phyloP scores from a whole-genome alignment of 2,797 vertebrate genomes.

The Cyprinodon diabolis region DNA sequence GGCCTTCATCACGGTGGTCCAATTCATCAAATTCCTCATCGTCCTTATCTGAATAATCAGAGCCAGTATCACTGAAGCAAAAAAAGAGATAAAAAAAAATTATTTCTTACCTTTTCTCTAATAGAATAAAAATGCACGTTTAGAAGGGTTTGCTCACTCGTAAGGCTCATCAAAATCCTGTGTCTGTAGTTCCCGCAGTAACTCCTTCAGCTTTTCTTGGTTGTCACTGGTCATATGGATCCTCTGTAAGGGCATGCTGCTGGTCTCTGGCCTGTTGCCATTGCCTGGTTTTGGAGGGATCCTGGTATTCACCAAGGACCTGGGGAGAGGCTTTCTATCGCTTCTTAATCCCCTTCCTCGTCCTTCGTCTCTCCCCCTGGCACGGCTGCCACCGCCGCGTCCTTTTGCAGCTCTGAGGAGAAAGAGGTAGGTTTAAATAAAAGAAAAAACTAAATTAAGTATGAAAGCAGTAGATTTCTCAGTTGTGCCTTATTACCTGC shows the following conservation, averaged over 20 bases:
- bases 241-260: constrained; percentile 86
- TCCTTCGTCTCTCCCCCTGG: constrained; percentile 9
- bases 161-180: constrained; percentile 80
- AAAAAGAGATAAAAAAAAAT: neutral
- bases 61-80: constrained; percentile 75
- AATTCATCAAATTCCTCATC: constrained; percentile 83
- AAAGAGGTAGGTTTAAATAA: neutral
- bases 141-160: constrained; percentile 57
- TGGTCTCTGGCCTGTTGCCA: constrained; percentile 41
- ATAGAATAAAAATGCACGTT: neutral
- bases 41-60: constrained; percentile 75
- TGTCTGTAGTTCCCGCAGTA: constrained; percentile 90
- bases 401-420: constrained; percentile 58
- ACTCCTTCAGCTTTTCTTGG: constrained; percentile 92
- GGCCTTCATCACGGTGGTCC: constrained; percentile 87
- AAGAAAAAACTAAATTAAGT: constrained; percentile 4
- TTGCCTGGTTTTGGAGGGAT: constrained; percentile 67
- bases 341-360: constrained; percentile 28
- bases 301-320: constrained; percentile 72
- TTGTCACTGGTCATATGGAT: constrained; percentile 96
- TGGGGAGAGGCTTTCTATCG: constrained; percentile 56
- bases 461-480: neutral
- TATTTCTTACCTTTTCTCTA: neutral
- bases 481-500: constrained; percentile 65
- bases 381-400: constrained; percentile 37